phyloP scores from a whole-genome alignment of 2,113 vertebrate genomes.

The Mus spicilegus region DNA sequence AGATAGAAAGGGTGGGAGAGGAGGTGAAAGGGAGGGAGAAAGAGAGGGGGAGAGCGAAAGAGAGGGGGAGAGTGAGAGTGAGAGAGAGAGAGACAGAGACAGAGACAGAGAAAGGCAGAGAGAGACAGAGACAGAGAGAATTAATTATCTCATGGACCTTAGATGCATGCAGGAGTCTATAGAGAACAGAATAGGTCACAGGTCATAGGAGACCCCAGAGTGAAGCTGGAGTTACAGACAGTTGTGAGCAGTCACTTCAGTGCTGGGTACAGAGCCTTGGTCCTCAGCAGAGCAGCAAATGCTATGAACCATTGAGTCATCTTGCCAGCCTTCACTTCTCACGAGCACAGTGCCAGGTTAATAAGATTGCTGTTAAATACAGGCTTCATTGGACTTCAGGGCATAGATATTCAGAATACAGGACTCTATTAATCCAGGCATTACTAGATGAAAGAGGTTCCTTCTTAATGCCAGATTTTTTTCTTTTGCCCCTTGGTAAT shows the following conservation, averaged over 20 bases:
- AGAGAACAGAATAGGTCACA: background rate
- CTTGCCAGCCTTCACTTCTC: background rate
- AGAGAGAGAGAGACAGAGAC: background rate
- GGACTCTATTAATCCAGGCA: background rate
- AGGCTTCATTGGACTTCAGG: background rate
- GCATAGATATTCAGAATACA: background rate
- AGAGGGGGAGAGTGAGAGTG: background rate
- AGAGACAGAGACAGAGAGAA: background rate
- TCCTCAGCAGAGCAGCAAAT: background rate
- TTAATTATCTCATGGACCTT: background rate
- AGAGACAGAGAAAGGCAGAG: background rate
- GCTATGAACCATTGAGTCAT: background rate
- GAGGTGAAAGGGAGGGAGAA: too few species aligned
- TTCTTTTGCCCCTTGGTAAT: slow-evolving; percentile 1
- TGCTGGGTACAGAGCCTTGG: background rate
- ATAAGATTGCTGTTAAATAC: background rate
- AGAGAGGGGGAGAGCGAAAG: background rate
- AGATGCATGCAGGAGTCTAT: background rate
- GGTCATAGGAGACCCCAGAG: background rate
- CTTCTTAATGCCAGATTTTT: slow-evolving; percentile 11
- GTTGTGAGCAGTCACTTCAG: background rate
- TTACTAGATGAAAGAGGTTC: background rate
- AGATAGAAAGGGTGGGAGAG: too few species aligned
- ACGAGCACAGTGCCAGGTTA: background rate
- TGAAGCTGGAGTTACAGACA: background rate